Conservation (phyloP, 2,113 vertebrate species). For the Pluvialis apricaria region DNA sequence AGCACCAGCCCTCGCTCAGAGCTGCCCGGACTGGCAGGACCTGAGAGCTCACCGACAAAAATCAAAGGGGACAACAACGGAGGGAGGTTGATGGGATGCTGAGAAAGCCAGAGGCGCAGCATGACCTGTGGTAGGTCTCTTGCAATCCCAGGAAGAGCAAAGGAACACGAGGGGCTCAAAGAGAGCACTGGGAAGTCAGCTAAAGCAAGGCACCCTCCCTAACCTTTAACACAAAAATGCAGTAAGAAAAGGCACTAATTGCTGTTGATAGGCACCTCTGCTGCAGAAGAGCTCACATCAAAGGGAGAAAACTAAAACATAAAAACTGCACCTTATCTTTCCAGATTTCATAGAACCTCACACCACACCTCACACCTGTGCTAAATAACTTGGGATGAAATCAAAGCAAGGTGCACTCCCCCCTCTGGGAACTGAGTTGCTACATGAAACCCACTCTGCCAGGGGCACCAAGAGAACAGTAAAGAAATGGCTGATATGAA, state of each 20-base stretch:
- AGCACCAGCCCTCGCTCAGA: background rate
- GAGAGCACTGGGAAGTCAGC: background rate
- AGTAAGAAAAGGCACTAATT: background rate
- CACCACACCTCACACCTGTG: background rate
- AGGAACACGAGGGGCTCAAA: background rate
- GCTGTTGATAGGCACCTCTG: background rate
- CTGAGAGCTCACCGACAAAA: background rate
- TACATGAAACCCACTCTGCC: background rate
- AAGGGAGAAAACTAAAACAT: background rate
- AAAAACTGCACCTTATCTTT: background rate
- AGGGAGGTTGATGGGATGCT: background rate
- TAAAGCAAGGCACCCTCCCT: background rate
- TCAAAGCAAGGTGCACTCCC: background rate
- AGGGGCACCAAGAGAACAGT: background rate
- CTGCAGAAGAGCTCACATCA: background rate
- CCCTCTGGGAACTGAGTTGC: background rate
- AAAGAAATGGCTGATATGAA: background rate
- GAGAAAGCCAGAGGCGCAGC: background rate
- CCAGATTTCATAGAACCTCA: background rate
- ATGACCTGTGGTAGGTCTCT: background rate
- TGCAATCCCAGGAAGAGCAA: background rate
- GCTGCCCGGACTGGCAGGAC: background rate
- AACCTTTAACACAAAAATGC: background rate
- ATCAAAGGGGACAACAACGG: background rate
- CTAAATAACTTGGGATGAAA: background rate